Percentiles rank a stretch among this genome's conserved stretches.
Evolutionary conservation across 2,888 invertebrate genomes (phyloP).

Genomic region (Gortyna flavago): DNA sequence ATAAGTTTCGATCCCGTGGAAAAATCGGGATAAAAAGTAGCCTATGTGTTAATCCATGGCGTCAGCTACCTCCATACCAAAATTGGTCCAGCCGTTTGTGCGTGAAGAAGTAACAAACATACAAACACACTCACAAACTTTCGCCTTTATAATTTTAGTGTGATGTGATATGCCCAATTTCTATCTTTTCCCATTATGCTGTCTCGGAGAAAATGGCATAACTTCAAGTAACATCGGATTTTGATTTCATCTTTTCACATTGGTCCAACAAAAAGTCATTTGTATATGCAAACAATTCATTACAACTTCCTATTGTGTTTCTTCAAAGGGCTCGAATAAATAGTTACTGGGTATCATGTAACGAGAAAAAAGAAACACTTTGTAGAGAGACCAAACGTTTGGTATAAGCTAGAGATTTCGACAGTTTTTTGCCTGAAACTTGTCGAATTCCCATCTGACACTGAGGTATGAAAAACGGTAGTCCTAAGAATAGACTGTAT

Average conservation of each 20-base stretch:
- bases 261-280: slow-evolving; percentile 15
- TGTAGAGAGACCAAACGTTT: neutral
- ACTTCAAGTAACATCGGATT: slow-evolving; percentile 4
- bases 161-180: neutral
- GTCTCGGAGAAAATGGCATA: neutral
- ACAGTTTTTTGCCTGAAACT: neutral
- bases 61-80: too few species aligned
- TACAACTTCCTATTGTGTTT: slow-evolving; percentile 6
- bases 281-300: neutral
- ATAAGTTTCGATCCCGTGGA: too few species aligned
- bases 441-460: neutral
- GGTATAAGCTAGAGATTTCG: neutral
- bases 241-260: slow-evolving; percentile 17
- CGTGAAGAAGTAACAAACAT: too few species aligned
- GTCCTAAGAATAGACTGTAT: neutral
- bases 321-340: slow-evolving; percentile 7
- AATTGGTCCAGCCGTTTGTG: too few species aligned
- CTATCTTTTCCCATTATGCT: neutral
- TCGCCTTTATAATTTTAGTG: too few species aligned
- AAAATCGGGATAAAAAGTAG: too few species aligned
- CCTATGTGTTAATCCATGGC: too few species aligned
- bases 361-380: slow-evolving; percentile 1
- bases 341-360: neutral
- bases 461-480: neutral
- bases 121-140: too few species aligned